Evolutionary conservation across 92 coral and sea anemone species (phyloP), one percentile per base, ranked within the genome.

Genomic region (Zoanthus solanderi): DNA sequence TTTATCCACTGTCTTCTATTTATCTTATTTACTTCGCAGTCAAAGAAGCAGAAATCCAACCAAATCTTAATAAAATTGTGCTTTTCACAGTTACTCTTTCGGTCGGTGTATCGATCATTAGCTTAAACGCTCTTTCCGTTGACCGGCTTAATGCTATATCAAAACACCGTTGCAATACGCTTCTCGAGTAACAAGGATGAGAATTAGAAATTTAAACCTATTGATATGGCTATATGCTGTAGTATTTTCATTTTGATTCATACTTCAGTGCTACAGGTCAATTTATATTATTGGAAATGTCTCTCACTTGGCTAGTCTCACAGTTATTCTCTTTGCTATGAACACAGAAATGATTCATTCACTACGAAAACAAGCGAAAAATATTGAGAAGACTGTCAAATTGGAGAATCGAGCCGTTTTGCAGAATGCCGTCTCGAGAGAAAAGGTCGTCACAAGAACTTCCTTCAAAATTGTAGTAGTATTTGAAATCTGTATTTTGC

Each of bases 131-230:
- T 68, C 45, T 68, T 23, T 23, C 73, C 45, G 56, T 29, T 68
- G 74, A 68, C 74, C 30, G 74, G 45, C 45, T 23, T 23, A 68
- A 28, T 23, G 74, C 74, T 32, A 68, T 68, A 50, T 50, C 74
- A 68, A 29, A 68, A 71, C 76, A 30, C 76, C 76, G 13, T 44
- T 71, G 10, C 76, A 71, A 28, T 71, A 71, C 76, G 18, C 76
- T 71, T 34, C 32, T 44, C 32, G 48, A 11, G 76, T 71, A 7
- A 34, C 76, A 17, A 71, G 42, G 15, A 34, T 0, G 50, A 71
- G 6, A 14, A 71, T 5, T 17, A 7, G 48, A 29, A 71, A 34
- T 71, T 23, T 34, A 32, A 71, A 32, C 48, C 10, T 71, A 6
- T 71, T 71, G 4, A 23, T 23, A 23, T 23, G 23, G 23, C 23